Conservation (phyloP, 2,888 invertebrate species). For the Orthosia gracilis region DNA sequence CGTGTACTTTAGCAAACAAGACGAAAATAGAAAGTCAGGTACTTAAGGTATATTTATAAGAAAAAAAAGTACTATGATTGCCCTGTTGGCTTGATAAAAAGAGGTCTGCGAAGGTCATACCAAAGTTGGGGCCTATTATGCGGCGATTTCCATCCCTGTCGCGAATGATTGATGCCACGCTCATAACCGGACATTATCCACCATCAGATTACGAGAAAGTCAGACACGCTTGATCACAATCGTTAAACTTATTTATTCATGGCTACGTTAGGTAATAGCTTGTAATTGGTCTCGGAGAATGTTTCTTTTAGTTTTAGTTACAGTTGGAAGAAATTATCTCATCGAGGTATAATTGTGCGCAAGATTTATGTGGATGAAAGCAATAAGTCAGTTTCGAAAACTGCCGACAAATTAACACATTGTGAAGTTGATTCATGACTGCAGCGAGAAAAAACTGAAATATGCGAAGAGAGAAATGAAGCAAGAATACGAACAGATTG, state of each 20-base stretch:
- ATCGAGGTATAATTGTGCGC: conserved; percentile 22
- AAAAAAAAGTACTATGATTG: conserved; percentile 30
- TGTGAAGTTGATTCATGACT: conserved; percentile 33
- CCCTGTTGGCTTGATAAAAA: conserved; percentile 31
- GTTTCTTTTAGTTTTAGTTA: conserved; percentile 55
- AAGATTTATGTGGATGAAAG: conserved; percentile 49
- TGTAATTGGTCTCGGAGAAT: conserved; percentile 55
- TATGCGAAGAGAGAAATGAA: background rate
- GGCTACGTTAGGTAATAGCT: conserved; percentile 55
- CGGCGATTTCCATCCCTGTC: conserved; percentile 59
- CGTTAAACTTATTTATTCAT: conserved; percentile 56
- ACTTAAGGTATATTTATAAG: background rate
- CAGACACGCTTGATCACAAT: conserved; percentile 56
- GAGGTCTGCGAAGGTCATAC: conserved; percentile 62
- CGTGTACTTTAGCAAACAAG: background rate
- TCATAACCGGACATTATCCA: conserved; percentile 58
- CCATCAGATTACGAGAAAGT: conserved; percentile 63
- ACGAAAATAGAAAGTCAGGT: background rate
- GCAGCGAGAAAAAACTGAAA: conserved; percentile 2
- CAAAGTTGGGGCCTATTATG: conserved; percentile 60
- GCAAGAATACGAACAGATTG: background rate
- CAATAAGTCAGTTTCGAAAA: conserved; percentile 41
- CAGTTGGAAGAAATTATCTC: conserved; percentile 47
- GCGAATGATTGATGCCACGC: conserved; percentile 66
- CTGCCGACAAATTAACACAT: conserved; percentile 36